phyloP scores from a whole-genome alignment of 2,113 vertebrate genomes.

The Deroptyus accipitrinus region DNA sequence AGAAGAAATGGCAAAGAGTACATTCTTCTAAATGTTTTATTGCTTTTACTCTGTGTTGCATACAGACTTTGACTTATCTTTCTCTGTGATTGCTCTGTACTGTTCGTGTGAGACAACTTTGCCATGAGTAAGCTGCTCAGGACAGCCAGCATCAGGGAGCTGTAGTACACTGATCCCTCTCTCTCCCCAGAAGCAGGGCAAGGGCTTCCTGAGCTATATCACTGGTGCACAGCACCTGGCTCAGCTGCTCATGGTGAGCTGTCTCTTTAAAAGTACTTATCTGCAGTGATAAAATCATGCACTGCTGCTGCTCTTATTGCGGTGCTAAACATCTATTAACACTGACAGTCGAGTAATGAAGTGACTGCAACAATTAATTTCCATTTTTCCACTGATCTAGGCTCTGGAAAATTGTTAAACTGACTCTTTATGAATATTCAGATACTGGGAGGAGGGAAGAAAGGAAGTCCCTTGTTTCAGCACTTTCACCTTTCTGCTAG shows the following conservation, averaged over 20 bases:
- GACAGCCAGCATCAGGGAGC: not conserved
- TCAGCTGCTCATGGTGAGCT: not conserved
- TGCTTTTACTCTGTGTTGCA: fast-evolving
- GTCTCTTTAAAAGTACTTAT: not conserved
- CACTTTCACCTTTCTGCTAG: conserved; percentile 5
- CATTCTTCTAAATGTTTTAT: not conserved
- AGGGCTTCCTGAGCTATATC: not conserved
- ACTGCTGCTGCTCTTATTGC: not conserved
- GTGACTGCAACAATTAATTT: conserved; percentile 56
- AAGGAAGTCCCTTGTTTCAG: not conserved
- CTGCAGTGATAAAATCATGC: not conserved
- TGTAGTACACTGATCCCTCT: not conserved
- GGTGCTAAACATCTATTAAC: conserved; percentile 6
- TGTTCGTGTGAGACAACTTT: not conserved
- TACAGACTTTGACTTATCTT: not conserved
- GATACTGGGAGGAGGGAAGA: not conserved
- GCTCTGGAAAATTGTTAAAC: not conserved
- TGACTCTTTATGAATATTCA: not conserved
- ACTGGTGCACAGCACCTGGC: too few species aligned
- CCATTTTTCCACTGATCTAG: not conserved
- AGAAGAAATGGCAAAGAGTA: not conserved
- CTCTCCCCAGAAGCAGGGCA: not conserved
- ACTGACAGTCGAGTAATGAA: conserved; percentile 24
- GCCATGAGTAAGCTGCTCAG: not conserved
- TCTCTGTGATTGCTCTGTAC: not conserved